phyloP scores from a whole-genome alignment of 1,140 invertebrate species.

The silkworm (Bombyx mori) region ASM3026992v2 NC_085114.1:14951001-14951500 shows the following conservation, averaged over 20 bases:
- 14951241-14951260: conserved; percentile 40
- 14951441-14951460: not conserved
- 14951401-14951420: conserved; percentile 78
- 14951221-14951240: not conserved
- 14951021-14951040: too few species aligned
- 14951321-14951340: conserved; percentile 83
- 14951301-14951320: conserved; percentile 79
- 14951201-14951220: not conserved
- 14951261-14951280: conserved; percentile 74
- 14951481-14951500: too few species aligned
- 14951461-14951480: too few species aligned
- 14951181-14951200: not conserved
- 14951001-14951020: too few species aligned
- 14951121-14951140: too few species aligned
- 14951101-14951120: too few species aligned
- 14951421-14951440: conserved; percentile 82
- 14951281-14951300: conserved; percentile 74
- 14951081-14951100: too few species aligned
- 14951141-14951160: too few species aligned
- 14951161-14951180: too few species aligned
- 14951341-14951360: conserved; percentile 83
- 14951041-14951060: too few species aligned
- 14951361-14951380: conserved; percentile 80
- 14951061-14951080: too few species aligned
- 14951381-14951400: conserved; percentile 77